Evolutionary conservation across 2,113 vertebrate genomes (phyloP), one percentile per base, ranked within the genome.

Genomic region (Ptilonorhynchus violaceus): DNA sequence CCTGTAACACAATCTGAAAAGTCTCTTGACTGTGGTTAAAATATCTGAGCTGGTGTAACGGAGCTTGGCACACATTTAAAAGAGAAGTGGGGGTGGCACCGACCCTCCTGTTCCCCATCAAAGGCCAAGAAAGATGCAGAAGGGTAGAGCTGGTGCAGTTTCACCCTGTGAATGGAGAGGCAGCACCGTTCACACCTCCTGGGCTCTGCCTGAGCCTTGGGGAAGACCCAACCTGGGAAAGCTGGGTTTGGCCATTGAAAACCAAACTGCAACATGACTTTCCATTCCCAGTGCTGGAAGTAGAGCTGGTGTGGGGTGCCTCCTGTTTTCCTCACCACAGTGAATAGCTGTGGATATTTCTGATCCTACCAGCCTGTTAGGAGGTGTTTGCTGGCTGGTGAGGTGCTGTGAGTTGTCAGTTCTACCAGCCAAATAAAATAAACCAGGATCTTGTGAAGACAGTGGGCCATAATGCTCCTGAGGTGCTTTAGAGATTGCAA

Each of bases 171-270:
- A 12, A n/a, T 58, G 24, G 52, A 50, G 52, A 70, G 49, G 55
- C 0, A 15, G 49, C 41, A 42, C 35, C 0, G 0, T 33, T 87
- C 18, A 10, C 50, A 33, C 7, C 18, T 42, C 23, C 68, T 18
- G 47, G 28, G 39, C 15, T 79, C 74, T 79, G 53, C 52, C 68
- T 33, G 25, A 53, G 13, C 20, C n/a, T 2, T 10, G 20, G 25
- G 23, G 42, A 8, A 62, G 31, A 52, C 16, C 18, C 2, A 30
- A 3, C 25, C 37, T 7, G 49, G 39, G 74, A 85, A 90, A 91
- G 7, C 35, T 84, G 81, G 17, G 44, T 52, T 82, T 52, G n/a
- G 16, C 58, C n/a, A n/a, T 5, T 28, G 41, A 22, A 60, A 78
- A 56, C 30, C 33, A 60, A 68, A 50, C 21, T 46, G 11, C 35